Base-by-base conservation (phyloP, 2,113 vertebrate species). In the Cairina moschata region DNA sequence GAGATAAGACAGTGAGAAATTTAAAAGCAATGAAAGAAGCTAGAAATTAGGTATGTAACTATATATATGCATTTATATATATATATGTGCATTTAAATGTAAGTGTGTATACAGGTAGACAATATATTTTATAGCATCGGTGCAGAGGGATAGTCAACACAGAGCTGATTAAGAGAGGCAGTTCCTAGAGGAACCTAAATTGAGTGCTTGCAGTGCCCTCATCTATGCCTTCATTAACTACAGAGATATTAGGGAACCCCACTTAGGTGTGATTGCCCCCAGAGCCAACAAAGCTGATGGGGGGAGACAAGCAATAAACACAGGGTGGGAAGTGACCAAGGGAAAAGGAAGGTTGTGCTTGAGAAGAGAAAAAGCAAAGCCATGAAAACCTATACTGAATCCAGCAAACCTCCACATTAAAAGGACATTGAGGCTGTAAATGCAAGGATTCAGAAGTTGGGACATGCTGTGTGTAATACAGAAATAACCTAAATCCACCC, bases 341-440 rank as follows among this genome's bases (percentile, higher is more conserved):
- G 36, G 42, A 26, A 93, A 90, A 65, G 6, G 12, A 10, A 76
- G 80, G 42, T 8, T 28, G 31, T 29, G 54, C 0, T 60, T 56
- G 50, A 72, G 25, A 52, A 82, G 17, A 5, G 78, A 46, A 94
- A 66, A 1, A 21, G 31, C 10, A 71, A 69, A 77, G 1, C 22
- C 34, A 14, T 1, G 26, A 63, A 15, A 40, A 28, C 9, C 56
- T 52, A 9, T 1, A 6, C 0, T 42, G n/a, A 34, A 36, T 42
- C 21, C n/a, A 67, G 32, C 17, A 23, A 29, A 36, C 22, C 15
- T 32, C 59, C 32, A 29, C 32, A 1, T 8, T 48, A 17, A 44
- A 67, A 54, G 40, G 54, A 22, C 29, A 12, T 1, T 1, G 66
- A 38, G 17, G 62, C 2, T 88, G 66, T 38, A 80, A 83, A 63